phyloP scores from a whole-genome alignment of 2,888 invertebrate genomes.

The Sphaeridia pumilis region DNA sequence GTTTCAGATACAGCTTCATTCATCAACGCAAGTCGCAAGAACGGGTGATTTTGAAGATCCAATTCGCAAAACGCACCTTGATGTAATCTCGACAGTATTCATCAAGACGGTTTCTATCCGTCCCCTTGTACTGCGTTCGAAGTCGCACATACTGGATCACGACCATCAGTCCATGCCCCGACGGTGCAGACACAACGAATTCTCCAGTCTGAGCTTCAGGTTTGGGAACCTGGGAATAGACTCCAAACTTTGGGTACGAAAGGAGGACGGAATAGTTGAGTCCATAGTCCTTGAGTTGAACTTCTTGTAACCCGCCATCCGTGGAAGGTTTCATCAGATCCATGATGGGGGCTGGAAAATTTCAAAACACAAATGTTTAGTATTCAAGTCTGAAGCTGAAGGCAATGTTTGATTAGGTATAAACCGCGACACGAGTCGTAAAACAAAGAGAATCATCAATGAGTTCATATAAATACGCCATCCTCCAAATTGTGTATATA shows the following conservation, averaged over 20 bases:
- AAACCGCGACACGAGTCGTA: too few relatives aligned
- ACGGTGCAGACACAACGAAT: slow-evolving; percentile 23
- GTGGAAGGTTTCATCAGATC: slow-evolving; percentile 3
- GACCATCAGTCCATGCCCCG: slow-evolving; percentile 31
- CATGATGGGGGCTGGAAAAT: slow-evolving; percentile 6
- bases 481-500: too few relatives aligned
- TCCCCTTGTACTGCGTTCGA: slow-evolving; percentile 15
- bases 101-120: neutral
- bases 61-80: slow-evolving; percentile 5
- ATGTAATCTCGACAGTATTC: slow-evolving; percentile 17
- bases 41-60: neutral
- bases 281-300: slow-evolving; percentile 1
- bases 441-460: too few relatives aligned
- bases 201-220: slow-evolving; percentile 2
- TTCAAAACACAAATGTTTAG: neutral
- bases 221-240: neutral
- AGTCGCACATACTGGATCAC: slow-evolving; percentile 31
- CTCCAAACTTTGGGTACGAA: slow-evolving; percentile 1
- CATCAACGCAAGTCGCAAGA: neutral
- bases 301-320: slow-evolving; percentile 2
- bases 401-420: too few relatives aligned
- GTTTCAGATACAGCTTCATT: too few relatives aligned
- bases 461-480: too few relatives aligned
- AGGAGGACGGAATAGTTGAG: slow-evolving; percentile 7
- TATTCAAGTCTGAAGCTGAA: neutral